phyloP scores from a whole-genome alignment of 2,888 invertebrate genomes.

The Clunio marinus region DNA sequence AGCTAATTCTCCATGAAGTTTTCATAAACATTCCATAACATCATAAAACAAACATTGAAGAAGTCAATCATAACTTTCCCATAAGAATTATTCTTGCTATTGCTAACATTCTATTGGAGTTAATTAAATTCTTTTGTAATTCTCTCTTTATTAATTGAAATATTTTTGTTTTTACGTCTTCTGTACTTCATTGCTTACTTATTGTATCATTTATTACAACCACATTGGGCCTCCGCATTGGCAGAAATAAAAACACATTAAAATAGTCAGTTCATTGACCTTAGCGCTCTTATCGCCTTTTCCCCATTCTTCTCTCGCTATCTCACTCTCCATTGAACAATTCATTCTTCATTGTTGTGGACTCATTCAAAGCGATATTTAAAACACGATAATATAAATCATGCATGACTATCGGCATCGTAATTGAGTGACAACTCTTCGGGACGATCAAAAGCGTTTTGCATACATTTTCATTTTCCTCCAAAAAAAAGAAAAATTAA shows the following conservation, averaged over 20 bases:
- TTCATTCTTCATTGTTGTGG: no score
- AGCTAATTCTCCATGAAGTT: no score
- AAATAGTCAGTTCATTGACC: background rate
- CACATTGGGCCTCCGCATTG: background rate
- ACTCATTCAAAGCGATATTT: no score
- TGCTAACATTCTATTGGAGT: background rate
- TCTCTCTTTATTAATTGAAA: background rate
- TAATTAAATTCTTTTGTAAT: slow-evolving; percentile 5
- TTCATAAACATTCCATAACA: no score
- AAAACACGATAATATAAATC: no score
- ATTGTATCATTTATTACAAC: background rate
- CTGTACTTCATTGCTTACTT: no score
- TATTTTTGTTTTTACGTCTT: background rate
- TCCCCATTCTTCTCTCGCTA: slow-evolving; percentile 6
- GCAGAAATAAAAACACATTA: background rate
- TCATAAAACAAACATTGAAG: background rate
- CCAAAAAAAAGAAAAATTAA: background rate
- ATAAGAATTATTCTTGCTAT: background rate
- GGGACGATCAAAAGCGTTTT: no score
- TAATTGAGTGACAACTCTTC: no score
- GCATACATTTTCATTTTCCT: background rate
- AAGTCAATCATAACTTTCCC: background rate
- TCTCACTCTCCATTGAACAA: background rate
- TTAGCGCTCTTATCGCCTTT: background rate
- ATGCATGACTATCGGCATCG: no score